These are phyloP conservation scores for Cyprinodon brontotheroides DNA, from an alignment of 2,113 vertebrate species.

Conservation along the genomic window DNA sequence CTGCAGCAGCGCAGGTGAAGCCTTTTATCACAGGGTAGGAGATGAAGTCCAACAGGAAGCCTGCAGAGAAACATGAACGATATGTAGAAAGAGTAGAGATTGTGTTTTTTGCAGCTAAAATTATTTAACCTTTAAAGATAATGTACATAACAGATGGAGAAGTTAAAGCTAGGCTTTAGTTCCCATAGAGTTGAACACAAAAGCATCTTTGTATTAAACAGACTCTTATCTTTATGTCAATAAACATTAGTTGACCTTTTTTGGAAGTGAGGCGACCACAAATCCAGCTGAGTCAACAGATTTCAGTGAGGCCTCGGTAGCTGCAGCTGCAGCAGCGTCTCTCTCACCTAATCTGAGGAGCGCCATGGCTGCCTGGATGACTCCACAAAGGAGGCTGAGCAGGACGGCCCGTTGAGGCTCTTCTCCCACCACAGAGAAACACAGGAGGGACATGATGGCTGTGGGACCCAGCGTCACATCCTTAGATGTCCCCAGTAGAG, in stretches of 20 bases:
- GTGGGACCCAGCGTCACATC: constrained; percentile 96
- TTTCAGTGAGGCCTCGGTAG: constrained; percentile 25
- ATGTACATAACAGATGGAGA: background rate
- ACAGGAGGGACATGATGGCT: constrained; percentile 96
- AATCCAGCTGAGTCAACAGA: background rate
- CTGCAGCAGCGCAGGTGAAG: constrained; percentile 90
- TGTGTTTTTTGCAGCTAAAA: background rate
- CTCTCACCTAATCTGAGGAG: constrained; percentile 87
- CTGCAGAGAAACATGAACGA: constrained; percentile 67
- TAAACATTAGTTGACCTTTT: too few species aligned
- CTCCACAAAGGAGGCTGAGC: constrained; percentile 88
- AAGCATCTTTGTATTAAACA: too few species aligned
- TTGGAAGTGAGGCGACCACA: too few species aligned
- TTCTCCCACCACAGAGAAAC: constrained; percentile 83
- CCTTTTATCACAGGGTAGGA: constrained; percentile 95
- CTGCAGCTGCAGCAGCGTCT: background rate
- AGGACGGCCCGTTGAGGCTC: constrained; percentile 84
- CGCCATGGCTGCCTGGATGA: constrained; percentile 88
- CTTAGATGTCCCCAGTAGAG: constrained; percentile 92
- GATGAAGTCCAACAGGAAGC: constrained; percentile 94
- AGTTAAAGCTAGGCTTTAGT: background rate
- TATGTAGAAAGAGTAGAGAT: background rate
- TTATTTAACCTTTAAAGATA: background rate
- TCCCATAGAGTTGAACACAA: too few species aligned
- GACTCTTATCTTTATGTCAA: too few species aligned